Base-by-base conservation (phyloP, 2,113 vertebrate genomes). In the Nothoprocta pentlandii region DNA sequence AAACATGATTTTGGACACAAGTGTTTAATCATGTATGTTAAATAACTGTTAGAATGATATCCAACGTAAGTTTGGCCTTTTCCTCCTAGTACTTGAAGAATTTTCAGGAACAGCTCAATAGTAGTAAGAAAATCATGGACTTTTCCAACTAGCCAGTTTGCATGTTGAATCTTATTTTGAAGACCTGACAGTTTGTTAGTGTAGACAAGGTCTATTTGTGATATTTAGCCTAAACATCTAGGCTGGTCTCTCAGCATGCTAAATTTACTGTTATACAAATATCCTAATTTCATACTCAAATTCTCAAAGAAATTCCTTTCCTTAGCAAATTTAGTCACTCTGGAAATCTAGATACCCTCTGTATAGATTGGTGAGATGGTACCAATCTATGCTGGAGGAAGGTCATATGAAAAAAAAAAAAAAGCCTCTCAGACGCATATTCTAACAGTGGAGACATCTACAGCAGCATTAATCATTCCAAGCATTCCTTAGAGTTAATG, bases 391-490 rank as follows among this genome's bases (percentile, higher is more conserved):
- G 34, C 34, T 34, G 34, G 34, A 34, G 34, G 34, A 34, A 34
- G 34, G 34, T 34, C 1, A 46, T 13, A 51, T 30, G 16, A 69
- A 66, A 51, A 51, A 46, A 49, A 49, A 49, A 49, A 49, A 42
- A 42, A 49, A 84, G 23, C 1, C 0, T 20, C 8, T 28, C 8
- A 12, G 0, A 1, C 0, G 30, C 21, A 49, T 10, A 41, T 66
- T 84, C 69, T 91, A 58, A 70, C 25, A 85, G 3, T 5, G 5
- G 3, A 9, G 7, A 21, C 13, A 58, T 32, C 19, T 78, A 28
- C 25, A 58, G 23, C 8, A 69, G n/a, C 58, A 53, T 85, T 67
- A 70, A 4, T 58, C 15, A 63, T 63, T 78, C n/a, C 32, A 46
- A 28, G 19, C 58, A 42, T 7, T 69, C 16, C 77, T 74, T 34